Evolutionary conservation across 1,140 invertebrate genomes (phyloP).

Genomic region (Gerris buenoi): DNA sequence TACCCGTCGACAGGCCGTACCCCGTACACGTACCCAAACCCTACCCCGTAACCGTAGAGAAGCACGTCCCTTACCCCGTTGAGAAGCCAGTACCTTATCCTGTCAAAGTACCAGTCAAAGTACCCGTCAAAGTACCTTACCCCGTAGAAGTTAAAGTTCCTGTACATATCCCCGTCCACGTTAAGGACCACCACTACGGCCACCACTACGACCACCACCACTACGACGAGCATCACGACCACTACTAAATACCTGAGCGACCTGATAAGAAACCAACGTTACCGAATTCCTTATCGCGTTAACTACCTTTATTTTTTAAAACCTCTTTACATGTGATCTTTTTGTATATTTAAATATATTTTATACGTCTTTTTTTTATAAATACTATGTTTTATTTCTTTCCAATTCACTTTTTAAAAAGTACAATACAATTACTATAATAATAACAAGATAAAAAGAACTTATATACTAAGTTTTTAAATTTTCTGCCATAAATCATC

Average conservation of each 20-base stretch:
- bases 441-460: too few relatives aligned
- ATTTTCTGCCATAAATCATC: too few relatives aligned
- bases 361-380: not conserved
- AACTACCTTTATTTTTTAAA: not conserved
- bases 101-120: conserved; percentile 39
- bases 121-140: conserved; percentile 30
- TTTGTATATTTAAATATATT: conserved; percentile 5
- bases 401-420: not conserved
- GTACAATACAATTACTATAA: too few relatives aligned
- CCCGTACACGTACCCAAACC: conserved; percentile 34
- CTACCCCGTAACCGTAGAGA: conserved; percentile 41
- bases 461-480: too few relatives aligned
- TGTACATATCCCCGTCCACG: conserved; percentile 42
- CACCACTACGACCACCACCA: conserved; percentile 24
- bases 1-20: conserved; percentile 35
- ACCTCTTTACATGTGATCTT: conserved; percentile 2
- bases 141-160: conserved; percentile 33
- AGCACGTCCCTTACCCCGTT: conserved; percentile 62
- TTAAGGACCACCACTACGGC: conserved; percentile 16
- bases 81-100: conserved; percentile 39
- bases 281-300: not conserved
- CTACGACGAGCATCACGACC: conserved; percentile 1
- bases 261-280: not conserved
- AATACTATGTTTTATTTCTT: too few relatives aligned
- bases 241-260: conserved; percentile 16